Conservation (phyloP, 1,140 invertebrate species). For the Notospermus geniculatus region DNA sequence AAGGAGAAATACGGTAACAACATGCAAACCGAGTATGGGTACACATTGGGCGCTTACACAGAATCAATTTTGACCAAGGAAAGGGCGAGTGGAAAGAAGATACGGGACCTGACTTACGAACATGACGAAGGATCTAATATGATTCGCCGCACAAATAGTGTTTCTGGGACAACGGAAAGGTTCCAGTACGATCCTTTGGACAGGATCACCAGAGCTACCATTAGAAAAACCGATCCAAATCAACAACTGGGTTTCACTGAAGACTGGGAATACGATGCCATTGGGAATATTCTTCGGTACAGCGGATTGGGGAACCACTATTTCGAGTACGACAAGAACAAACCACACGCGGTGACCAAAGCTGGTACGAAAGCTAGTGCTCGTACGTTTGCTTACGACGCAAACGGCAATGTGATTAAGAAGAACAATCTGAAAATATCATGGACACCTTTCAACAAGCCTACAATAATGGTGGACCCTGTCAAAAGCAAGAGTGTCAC, state of each 20-base stretch:
- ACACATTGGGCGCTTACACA: not conserved
- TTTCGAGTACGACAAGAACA: not conserved
- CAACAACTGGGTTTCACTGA: not conserved
- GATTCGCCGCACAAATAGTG: not conserved
- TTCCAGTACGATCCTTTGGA: not conserved
- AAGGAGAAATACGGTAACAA: not conserved
- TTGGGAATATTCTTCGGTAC: not conserved
- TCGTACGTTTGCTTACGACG: not conserved
- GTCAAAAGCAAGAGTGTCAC: not conserved
- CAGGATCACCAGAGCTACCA: not conserved
- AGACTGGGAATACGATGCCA: not conserved
- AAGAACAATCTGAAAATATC: not conserved
- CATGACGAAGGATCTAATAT: not conserved
- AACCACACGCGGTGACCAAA: not conserved
- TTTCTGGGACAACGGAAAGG: not conserved
- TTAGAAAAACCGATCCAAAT: not conserved
- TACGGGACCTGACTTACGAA: not conserved
- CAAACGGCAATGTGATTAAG: not conserved
- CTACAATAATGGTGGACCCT: not conserved
- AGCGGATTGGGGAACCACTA: not conserved
- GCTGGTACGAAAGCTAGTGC: not conserved
- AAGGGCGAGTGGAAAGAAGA: not conserved
- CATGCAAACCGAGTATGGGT: not conserved
- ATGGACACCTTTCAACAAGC: conserved; percentile 1
- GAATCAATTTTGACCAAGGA: not conserved